Conservation (phyloP, 2,113 vertebrate genomes). For the Brachionichthys hirsutus region DNA sequence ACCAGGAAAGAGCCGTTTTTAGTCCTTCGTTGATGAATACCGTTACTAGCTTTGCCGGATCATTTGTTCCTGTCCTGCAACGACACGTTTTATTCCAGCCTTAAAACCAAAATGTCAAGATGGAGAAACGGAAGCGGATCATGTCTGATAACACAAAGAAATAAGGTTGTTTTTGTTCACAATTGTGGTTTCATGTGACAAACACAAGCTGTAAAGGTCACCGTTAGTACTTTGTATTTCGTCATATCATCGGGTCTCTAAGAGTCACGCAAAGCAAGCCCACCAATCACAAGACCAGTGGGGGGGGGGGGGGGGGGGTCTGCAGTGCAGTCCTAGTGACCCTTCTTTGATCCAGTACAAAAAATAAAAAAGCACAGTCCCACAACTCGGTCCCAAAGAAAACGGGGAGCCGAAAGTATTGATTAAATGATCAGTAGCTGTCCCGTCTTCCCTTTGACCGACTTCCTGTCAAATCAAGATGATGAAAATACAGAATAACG, state of each 20-base stretch:
- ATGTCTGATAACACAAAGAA: not conserved
- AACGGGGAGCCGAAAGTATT: not conserved
- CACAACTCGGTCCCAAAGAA: not conserved
- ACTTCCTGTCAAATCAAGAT: not conserved
- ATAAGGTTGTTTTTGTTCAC: not conserved
- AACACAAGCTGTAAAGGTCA: slow-evolving; percentile 1
- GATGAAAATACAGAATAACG: too few species aligned
- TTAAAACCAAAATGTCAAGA: too few species aligned
- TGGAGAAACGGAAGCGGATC: not conserved
- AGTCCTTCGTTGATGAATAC: too few species aligned
- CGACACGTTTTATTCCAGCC: too few species aligned
- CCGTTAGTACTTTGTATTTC: not conserved
- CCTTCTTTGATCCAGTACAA: not conserved
- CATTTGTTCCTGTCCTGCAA: not conserved
- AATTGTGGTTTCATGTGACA: slow-evolving; percentile 14
- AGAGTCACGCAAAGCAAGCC: slow-evolving; percentile 25
- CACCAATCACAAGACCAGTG: slow-evolving; percentile 48
- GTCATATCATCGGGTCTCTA: slow-evolving; percentile 22
- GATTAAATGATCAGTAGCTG: not conserved
- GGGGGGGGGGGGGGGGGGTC: not conserved
- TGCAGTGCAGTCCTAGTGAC: not conserved
- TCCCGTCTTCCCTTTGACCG: slow-evolving; percentile 14
- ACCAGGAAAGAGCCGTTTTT: too few species aligned
- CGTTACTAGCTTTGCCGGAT: not conserved
- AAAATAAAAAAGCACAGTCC: not conserved